phyloP scores from a whole-genome alignment of 1,140 invertebrate genomes.

The Procambarus clarkii region DNA sequence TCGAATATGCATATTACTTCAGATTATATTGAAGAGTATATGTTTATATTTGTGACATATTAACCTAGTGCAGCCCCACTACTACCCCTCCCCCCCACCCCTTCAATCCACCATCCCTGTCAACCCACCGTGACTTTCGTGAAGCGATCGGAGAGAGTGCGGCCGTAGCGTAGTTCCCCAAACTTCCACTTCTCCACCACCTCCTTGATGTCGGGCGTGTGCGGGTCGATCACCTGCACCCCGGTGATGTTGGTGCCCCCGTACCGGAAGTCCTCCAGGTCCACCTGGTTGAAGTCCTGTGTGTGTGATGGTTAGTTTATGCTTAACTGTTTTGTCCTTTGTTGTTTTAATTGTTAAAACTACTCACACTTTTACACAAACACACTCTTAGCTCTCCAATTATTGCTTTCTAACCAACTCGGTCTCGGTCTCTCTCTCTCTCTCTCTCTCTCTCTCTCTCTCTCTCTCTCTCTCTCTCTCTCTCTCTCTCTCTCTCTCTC shows the following conservation, averaged over 20 bases:
- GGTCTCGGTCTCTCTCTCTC: background rate
- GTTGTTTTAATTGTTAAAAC: too few species aligned
- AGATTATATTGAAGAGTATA: too few species aligned
- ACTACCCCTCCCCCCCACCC: background rate
- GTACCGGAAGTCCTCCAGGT: constrained; percentile 94
- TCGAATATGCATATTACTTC: too few species aligned
- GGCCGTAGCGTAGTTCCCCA: constrained; percentile 55
- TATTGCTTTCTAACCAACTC: too few species aligned
- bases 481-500: background rate
- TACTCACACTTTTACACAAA: too few species aligned
- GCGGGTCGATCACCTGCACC: constrained; percentile 88
- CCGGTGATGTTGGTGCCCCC: constrained; percentile 95
- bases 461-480: background rate
- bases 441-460: constrained; percentile 18
- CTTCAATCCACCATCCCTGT: background rate
- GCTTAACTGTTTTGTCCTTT: too few species aligned
- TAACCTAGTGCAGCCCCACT: background rate
- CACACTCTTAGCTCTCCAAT: too few species aligned
- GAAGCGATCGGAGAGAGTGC: constrained; percentile 4
- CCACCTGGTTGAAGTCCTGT: constrained; percentile 91
- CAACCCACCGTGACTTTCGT: constrained; percentile 58
- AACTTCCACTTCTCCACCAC: constrained; percentile 68
- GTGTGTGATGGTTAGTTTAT: too few species aligned
- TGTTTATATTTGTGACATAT: too few species aligned
- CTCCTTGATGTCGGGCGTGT: constrained; percentile 82